phyloP scores from a whole-genome alignment of 92 coral and sea anemone genomes.

The Phymanthus crucifer region DNA sequence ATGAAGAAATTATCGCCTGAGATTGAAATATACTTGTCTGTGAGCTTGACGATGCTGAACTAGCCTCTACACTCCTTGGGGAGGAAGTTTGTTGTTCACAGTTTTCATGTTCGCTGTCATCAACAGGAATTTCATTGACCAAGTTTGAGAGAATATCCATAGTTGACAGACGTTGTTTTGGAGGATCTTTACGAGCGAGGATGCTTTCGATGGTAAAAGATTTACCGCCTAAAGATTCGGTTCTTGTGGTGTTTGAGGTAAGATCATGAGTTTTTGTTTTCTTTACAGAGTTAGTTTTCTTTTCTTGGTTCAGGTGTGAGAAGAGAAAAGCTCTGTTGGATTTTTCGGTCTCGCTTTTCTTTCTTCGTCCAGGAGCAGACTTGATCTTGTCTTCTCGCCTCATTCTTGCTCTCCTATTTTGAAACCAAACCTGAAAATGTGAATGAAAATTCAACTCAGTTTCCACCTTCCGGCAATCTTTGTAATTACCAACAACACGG shows the following conservation, averaged over 20 bases:
- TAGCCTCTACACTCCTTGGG: neutral
- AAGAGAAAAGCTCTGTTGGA: constrained; percentile 26
- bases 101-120: constrained; percentile 4
- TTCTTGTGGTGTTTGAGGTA: neutral
- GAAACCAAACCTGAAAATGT: constrained; percentile 91
- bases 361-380: constrained; percentile 90
- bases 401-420: constrained; percentile 90
- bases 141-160: constrained; percentile 23
- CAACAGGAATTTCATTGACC: constrained; percentile 34
- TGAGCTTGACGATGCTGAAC: neutral
- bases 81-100: no score
- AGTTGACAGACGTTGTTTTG: constrained; percentile 18
- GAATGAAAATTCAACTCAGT: neutral
- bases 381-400: constrained; percentile 91
- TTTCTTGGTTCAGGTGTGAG: constrained; percentile 19
- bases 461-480: no score
- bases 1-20: neutral
- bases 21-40: neutral
- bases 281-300: constrained; percentile 9
- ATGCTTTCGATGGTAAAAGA: constrained; percentile 82
- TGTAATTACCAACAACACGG: no score
- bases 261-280: neutral
- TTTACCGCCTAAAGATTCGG: constrained; percentile 16
- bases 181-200: constrained; percentile 71
- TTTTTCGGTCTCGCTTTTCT: constrained; percentile 80